Base-by-base conservation (phyloP, 2,113 vertebrate species). In the Sorex fumeus region DNA sequence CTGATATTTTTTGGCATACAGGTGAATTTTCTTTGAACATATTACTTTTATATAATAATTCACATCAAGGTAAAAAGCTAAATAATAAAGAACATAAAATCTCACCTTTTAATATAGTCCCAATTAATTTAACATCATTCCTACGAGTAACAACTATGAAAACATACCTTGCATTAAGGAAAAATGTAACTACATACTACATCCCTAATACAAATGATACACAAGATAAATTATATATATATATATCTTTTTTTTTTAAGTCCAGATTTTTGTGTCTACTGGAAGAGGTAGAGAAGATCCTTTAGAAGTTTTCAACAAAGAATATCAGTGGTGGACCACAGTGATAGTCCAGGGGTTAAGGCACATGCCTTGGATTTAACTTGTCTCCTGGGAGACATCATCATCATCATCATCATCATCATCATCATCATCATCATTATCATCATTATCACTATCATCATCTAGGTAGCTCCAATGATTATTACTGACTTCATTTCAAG, bases 11-110 rank as follows among this genome's bases (percentile, higher is more conserved):
- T 32, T 23, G 3, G 12, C 62, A 50, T 64, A 8, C 1, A 6
- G 12, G 16, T 71, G 12, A 84, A 69, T 60, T 81, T 93, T 84
- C 50, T 77, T 87, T 83, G 47, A 21, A 80, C 79, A 89, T 23
- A 72, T 47, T 81, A 6, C 13, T 84, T 87, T 90, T 79, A 75
- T 57, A 77, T 57, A 74, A 88, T 7, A 91, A 75, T 50, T 89
- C 53, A 72, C 16, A 15, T 45, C 21, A 27, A 1, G 5, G 4
- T 0, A 23, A 57, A 45, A 91, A 64, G 13, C 47, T 40, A 72
- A 83, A 47, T 8, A 30, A 82, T 21, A 90, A 1, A 87, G 25
- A 85, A 9, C 71, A 75, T 43, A 28, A 70, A 81, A 3, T 45
- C 28, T 23, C 50, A n/a, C 80, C 72, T 32, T 36, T 19, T 16